Conservation (phyloP, 2,113 vertebrate genomes). For the Eulemur rufifrons region DNA sequence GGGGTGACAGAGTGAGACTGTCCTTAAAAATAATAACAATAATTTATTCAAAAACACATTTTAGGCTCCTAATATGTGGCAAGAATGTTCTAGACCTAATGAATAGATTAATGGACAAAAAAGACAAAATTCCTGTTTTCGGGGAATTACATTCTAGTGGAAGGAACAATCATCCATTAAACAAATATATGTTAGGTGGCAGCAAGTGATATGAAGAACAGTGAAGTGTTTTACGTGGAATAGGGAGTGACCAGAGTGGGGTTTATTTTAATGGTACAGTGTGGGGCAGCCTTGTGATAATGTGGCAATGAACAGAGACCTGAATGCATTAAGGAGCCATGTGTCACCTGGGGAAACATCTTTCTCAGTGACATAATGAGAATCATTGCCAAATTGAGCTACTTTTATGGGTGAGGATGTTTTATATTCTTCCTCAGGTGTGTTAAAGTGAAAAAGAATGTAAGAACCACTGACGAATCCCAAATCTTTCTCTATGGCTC, state of each 20-base stretch:
- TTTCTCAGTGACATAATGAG: neutral
- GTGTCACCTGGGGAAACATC: neutral
- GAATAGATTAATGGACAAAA: neutral
- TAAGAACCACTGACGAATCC: neutral
- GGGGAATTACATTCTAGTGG: neutral
- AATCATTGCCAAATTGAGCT: neutral
- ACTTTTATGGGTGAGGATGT: neutral
- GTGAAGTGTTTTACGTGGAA: neutral
- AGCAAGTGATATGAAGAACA: neutral
- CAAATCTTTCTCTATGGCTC: neutral
- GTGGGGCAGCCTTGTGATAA: neutral
- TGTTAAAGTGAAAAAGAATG: neutral
- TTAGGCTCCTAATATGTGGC: neutral
- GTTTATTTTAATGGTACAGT: neutral
- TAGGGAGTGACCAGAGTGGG: neutral
- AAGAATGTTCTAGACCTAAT: neutral
- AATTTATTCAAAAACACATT: neutral
- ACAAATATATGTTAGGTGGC: neutral
- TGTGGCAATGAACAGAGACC: neutral
- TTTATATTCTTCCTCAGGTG: neutral
- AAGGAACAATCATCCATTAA: neutral
- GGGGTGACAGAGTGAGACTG: too few relatives aligned
- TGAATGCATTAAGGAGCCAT: neutral
- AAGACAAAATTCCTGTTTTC: neutral
- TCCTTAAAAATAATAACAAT: neutral